Evolutionary conservation across 2,113 vertebrate species (phyloP).

Genomic region (Ceratotherium simum): DNA sequence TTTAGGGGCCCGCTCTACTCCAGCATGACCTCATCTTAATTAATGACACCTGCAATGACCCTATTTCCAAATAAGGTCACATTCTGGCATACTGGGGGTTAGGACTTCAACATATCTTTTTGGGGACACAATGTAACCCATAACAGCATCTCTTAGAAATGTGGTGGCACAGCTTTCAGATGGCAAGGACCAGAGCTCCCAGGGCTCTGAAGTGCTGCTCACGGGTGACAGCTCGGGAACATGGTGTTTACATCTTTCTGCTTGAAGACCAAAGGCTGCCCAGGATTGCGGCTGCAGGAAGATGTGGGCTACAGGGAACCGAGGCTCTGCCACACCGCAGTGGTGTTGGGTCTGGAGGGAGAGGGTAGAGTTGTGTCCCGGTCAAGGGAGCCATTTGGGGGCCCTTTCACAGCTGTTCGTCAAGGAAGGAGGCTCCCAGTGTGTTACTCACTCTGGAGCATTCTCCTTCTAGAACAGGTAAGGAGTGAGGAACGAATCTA

Average conservation of each 20-base stretch:
- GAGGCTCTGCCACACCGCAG: neutral
- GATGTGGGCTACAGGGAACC: neutral
- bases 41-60: neutral
- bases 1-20: neutral
- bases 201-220: neutral
- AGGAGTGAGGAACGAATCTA: neutral
- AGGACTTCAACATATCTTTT: neutral
- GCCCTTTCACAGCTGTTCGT: neutral
- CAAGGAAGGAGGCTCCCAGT: neutral
- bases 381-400: neutral
- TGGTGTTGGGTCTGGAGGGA: neutral
- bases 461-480: neutral
- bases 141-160: neutral
- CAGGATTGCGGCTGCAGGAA: neutral
- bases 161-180: neutral
- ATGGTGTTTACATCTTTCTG: neutral
- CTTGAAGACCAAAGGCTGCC: neutral
- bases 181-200: neutral
- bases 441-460: neutral
- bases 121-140: neutral
- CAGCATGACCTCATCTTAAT: neutral
- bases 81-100: neutral
- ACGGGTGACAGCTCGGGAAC: neutral
- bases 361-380: neutral
- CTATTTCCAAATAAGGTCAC: neutral